A percentile compares a stretch with the other conserved stretches of the same genome.
phyloP scores from a whole-genome alignment of 2,113 vertebrate species.

The Plectropomus leopardus region DNA sequence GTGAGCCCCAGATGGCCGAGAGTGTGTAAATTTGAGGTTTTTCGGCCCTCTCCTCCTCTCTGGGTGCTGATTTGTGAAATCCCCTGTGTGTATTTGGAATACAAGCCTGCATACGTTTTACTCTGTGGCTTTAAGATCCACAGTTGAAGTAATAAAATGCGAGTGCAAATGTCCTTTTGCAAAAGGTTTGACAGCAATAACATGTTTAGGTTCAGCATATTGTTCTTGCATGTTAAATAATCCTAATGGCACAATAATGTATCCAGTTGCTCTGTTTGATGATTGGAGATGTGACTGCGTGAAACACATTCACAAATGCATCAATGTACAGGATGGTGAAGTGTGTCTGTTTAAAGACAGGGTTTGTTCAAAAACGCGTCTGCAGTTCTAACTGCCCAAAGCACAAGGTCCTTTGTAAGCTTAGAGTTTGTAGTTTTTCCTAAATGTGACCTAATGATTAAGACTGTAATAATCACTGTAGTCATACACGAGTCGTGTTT shows the following conservation, averaged over 20 bases:
- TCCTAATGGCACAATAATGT: constrained; percentile 17
- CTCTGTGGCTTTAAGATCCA: background rate
- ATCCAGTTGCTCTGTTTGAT: constrained; percentile 27
- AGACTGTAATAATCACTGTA: constrained; percentile 49
- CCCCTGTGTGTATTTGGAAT: constrained; percentile 34
- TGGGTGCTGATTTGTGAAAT: constrained; percentile 38
- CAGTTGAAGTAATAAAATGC: constrained; percentile 48
- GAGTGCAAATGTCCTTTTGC: constrained; percentile 45
- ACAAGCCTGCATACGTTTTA: constrained; percentile 30
- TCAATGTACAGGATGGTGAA: constrained; percentile 10
- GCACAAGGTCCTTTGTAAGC: constrained; percentile 66
- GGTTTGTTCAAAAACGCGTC: constrained; percentile 23
- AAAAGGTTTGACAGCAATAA: constrained; percentile 76
- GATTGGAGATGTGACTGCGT: constrained; percentile 12
- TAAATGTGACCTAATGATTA: constrained; percentile 42
- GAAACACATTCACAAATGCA: background rate
- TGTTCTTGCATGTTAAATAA: constrained; percentile 36
- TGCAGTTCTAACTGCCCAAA: constrained; percentile 61
- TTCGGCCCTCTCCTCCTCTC: constrained; percentile 23
- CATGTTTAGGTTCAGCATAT: constrained; percentile 44
- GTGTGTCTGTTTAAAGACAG: constrained; percentile 58
- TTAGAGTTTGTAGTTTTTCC: constrained; percentile 59
- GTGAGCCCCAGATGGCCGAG: background rate
- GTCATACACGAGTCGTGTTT: constrained; percentile 35
- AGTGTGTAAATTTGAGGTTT: constrained; percentile 31